Base-by-base conservation (phyloP, 2,113 vertebrate genomes). In the Megaceryle maxima region DNA sequence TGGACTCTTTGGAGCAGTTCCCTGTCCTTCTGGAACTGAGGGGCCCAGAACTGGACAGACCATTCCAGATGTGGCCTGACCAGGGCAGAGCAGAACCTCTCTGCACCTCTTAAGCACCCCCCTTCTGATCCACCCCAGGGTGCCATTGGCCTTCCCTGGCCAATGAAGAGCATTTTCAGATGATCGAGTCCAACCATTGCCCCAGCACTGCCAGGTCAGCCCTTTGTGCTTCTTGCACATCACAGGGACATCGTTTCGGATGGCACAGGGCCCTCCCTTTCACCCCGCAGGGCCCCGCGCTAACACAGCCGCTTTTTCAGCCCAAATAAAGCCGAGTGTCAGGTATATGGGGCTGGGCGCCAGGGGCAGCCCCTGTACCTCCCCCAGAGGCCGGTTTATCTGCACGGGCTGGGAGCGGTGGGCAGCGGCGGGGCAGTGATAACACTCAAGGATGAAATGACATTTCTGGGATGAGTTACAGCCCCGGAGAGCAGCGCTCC, bases 401-500 rank as follows among this genome's bases (percentile, higher is more conserved):
- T 62, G 29, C 31, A 4, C 3, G 6, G 46, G 88, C 59, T 59
- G 60, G 73, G 64, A 69, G 81, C 39, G 14, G 74, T 12, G 63
- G 87, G 79, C 39, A 78, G 87, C 3, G 94, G 14, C 70, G 10
- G 63, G 87, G 79, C 39, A 78, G 87, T 2, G 94, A 98, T 97
- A 97, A 92, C 9, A 2, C 69, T 97, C 97, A 98, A 98, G 97
- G 97, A 90, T 95, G 79, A 83, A 48, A 79, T 87, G 93, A 81
- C 97, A 97, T 96, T 94, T 96, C 48, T 62, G 81, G 86, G 90
- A 96, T 97, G 97, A 97, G 83, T 97, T 97, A 97, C 8, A 7
- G 94, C 88, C 64, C 69, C 21, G 8, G 57, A 80, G 79, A 50
- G 4, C 77, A 53, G 82, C 16, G 7, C 68, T 77, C 88, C 63